Percentiles rank a stretch among this genome's conserved stretches.
These are phyloP conservation scores for Xanthia icteritia DNA, from an alignment of 2,888 invertebrate genomes.

Conservation along the genomic window DNA sequence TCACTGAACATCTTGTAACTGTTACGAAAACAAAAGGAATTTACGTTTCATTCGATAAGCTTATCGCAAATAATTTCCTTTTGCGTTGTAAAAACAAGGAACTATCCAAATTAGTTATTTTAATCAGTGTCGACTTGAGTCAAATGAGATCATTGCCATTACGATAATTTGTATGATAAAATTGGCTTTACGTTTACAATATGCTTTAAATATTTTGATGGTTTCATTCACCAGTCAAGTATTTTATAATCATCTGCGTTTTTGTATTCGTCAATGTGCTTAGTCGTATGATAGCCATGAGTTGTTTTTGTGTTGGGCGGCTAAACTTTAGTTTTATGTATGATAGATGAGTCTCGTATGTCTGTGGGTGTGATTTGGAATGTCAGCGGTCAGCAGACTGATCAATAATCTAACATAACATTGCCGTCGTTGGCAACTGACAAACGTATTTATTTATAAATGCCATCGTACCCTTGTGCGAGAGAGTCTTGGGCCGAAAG, in stretches of 20 bases:
- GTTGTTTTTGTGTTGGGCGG: conserved; percentile 38
- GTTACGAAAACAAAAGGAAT: conserved; percentile 56
- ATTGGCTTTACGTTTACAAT: conserved; percentile 70
- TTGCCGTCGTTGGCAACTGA: conserved; percentile 83
- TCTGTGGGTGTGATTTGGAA: conserved; percentile 52
- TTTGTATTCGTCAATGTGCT: conserved; percentile 31
- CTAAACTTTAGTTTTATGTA: conserved; percentile 41
- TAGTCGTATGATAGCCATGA: conserved; percentile 55
- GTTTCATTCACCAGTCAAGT: conserved; percentile 68
- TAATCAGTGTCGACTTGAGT: conserved; percentile 80
- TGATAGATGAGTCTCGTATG: conserved; percentile 45
- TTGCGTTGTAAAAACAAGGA: conserved; percentile 83
- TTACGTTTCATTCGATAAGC: conserved; percentile 74
- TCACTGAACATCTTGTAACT: conserved; percentile 66
- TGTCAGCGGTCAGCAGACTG: conserved; percentile 73
- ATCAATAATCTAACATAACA: conserved; percentile 74
- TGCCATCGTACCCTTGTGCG: conserved; percentile 86
- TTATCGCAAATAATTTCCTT: conserved; percentile 84
- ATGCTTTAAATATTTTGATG: conserved; percentile 68
- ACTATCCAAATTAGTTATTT: conserved; percentile 79
- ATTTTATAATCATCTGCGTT: conserved; percentile 46
- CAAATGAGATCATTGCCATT: conserved; percentile 86
- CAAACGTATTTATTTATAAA: conserved; percentile 88
- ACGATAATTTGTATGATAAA: conserved; percentile 80
- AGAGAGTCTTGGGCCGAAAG: conserved; percentile 89